Evolutionary conservation across 37 sponge, comb jelly and placozoan genomes (phyloP), one percentile per base, ranked within the genome.

Genomic region (Lycopodina hypogea): DNA sequence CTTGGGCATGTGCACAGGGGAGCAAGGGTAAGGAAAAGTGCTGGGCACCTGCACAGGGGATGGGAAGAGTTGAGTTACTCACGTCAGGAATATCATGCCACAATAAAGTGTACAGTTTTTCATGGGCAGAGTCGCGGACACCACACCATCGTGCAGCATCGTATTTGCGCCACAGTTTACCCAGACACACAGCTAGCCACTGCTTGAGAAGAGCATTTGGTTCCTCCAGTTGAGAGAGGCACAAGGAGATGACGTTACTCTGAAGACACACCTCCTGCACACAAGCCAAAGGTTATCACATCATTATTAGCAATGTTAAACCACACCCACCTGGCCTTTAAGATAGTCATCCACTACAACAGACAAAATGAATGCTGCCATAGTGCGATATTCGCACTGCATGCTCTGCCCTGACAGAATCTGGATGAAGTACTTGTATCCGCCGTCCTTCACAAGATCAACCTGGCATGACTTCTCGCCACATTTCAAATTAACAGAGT

Each of bases 111-210:
- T 70, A 72, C 73, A 99, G 86, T 57, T 88, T 96, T 53, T 91
- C 96, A 65, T 96, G 94, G 24, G 96, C 94, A 29, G 70, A 78
- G 77, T 91, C 90, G 33, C 92, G 77, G 40, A 93, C 94, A 24
- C 88, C 96, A 67, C 76, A 73, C 92, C 90, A 91, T 58, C 83
- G 41, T 23, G 99, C 96, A 0, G 83, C 83, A 48, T 95, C 99
- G 53, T 82, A 87, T 56, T 83, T 77, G 67, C 83, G 42, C 99
- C 99, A 99, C 23, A 91, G 70, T 6, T 91, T 57, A 4, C 92
- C 96, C 50, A 99, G 83, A 75, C 99, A 99, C 50, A 99, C 84
- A 29, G 89, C 94, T 39, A 93, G 78, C 93, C 93, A 93, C 65
- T 88, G 90, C 26, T 85, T 71, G 52, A 88, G 84, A 41, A 91